A percentile compares a stretch with the other conserved stretches of the same genome.
Conservation (phyloP, 64 coral and sea anemone genomes). For the Porites australiensis region DNA sequence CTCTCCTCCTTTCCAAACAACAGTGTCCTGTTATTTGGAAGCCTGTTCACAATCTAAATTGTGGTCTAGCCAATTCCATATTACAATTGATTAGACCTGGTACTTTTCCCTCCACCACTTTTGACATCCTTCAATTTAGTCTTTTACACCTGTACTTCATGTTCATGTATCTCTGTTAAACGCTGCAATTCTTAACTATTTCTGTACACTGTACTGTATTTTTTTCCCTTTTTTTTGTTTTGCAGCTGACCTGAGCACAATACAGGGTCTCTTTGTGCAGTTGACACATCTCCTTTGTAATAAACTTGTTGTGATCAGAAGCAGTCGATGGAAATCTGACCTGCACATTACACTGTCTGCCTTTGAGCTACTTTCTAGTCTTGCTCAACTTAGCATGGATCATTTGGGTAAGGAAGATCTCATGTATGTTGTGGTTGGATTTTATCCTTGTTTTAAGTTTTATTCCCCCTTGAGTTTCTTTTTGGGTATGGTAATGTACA, state of each 20-base stretch:
- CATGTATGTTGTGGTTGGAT: neutral
- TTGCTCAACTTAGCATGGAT: constrained; percentile 79
- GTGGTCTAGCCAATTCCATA: too few relatives aligned
- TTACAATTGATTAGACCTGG: too few relatives aligned
- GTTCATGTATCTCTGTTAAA: too few relatives aligned
- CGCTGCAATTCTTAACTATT: too few relatives aligned
- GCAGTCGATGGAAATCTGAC: constrained; percentile 95
- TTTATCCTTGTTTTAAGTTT: neutral
- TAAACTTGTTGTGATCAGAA: constrained; percentile 88
- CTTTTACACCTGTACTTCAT: too few relatives aligned
- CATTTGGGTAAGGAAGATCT: constrained; percentile 71
- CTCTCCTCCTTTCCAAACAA: too few relatives aligned
- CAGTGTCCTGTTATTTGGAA: too few relatives aligned
- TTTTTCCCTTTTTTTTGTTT: neutral
- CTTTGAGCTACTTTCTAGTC: constrained; percentile 88
- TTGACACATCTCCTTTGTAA: constrained; percentile 90
- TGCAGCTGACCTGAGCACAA: constrained; percentile 64
- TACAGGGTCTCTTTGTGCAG: constrained; percentile 89
- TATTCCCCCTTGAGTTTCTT: neutral
- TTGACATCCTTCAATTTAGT: too few relatives aligned
- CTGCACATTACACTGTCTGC: constrained; percentile 91
- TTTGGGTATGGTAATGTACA: too few relatives aligned
- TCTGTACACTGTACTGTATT: too few relatives aligned
- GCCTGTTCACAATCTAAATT: too few relatives aligned
- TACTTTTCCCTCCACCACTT: too few relatives aligned